Evolutionary conservation across 2,888 invertebrate species (phyloP), one percentile per base, ranked within the genome.

Genomic region (Lithophane leautieri): DNA sequence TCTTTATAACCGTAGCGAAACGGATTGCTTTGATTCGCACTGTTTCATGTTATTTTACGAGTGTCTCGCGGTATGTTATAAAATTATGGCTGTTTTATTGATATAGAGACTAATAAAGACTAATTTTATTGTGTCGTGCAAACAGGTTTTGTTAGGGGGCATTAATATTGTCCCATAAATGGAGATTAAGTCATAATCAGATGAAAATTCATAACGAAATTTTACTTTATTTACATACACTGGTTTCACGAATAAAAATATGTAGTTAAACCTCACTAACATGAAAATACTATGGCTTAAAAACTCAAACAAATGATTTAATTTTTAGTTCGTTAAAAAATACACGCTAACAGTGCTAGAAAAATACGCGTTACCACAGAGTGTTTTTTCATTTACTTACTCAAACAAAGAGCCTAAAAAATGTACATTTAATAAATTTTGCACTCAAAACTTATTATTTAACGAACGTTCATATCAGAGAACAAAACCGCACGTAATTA

Each of bases 401-500:
- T 56, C 9, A 25, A 70, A 78, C 62, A 78, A 69, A 66, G 56
- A 61, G 56, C 25, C 34, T 14, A 68, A 82, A 78, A 72, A 67
- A 50, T 28, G 2, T 34, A 73, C 68, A 60, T 72, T 58, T 66
- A 70, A 83, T 76, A 80, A 34, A 76, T 71, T 70, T 76, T 22
- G 14, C 62, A 67, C 44, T 61, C 76, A 58, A 70, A 76, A 83
- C 61, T 86, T 80, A 79, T 60, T 79, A 80, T 85, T 81, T 76
- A 72, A 75, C 76, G 70, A 81, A 79, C 74, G 83, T 76, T 81
- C 71, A 69, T 85, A 85, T 79, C 79, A 84, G 70, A 70, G 83
- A 87, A 85, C 80, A 84, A 87, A 90, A 90, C 92, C 92, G 86
- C 91, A 90, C 81, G 91, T 92, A 93, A 93, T 93, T 93, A 93